Percentiles rank a stretch among this genome's conserved stretches.
Evolutionary conservation across 1,140 invertebrate genomes (phyloP).

Genomic region (Pachypeltis micranthus): DNA sequence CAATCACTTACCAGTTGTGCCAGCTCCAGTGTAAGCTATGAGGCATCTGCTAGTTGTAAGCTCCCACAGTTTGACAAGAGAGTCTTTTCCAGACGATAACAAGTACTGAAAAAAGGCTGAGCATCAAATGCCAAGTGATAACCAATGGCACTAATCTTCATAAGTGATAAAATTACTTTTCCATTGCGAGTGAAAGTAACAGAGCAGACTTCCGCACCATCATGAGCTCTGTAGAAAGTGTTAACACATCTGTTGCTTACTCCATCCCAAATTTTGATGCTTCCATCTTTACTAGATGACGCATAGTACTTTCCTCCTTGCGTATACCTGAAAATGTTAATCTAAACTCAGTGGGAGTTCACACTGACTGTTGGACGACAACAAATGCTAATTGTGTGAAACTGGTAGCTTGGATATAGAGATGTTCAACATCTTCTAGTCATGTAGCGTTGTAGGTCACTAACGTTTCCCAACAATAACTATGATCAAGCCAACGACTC

Average conservation of each 20-base stretch:
- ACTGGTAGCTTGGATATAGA: too few relatives aligned
- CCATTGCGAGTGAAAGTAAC: constrained; percentile 90
- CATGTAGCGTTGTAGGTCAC: too few relatives aligned
- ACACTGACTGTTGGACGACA: too few relatives aligned
- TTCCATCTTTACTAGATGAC: constrained; percentile 82
- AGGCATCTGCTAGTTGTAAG: constrained; percentile 89
- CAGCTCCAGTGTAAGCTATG: constrained; percentile 93
- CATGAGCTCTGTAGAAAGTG: constrained; percentile 86
- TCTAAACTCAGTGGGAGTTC: too few relatives aligned
- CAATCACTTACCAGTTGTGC: constrained; percentile 76
- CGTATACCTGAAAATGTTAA: constrained; percentile 44
- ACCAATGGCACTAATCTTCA: too few relatives aligned
- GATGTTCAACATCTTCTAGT: too few relatives aligned
- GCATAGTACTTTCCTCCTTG: constrained; percentile 78
- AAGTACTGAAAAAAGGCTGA: constrained; percentile 79
- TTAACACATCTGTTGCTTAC: constrained; percentile 90
- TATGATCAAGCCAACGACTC: too few relatives aligned
- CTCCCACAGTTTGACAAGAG: constrained; percentile 95
- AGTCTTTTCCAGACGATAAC: constrained; percentile 90
- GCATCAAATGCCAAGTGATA: too few relatives aligned
- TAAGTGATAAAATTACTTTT: too few relatives aligned
- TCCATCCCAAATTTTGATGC: constrained; percentile 92
- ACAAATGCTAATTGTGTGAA: too few relatives aligned
- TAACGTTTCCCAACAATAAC: too few relatives aligned
- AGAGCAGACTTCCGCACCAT: constrained; percentile 87